phyloP scores from a whole-genome alignment of 1,140 invertebrate genomes.

The Atta texana region DNA sequence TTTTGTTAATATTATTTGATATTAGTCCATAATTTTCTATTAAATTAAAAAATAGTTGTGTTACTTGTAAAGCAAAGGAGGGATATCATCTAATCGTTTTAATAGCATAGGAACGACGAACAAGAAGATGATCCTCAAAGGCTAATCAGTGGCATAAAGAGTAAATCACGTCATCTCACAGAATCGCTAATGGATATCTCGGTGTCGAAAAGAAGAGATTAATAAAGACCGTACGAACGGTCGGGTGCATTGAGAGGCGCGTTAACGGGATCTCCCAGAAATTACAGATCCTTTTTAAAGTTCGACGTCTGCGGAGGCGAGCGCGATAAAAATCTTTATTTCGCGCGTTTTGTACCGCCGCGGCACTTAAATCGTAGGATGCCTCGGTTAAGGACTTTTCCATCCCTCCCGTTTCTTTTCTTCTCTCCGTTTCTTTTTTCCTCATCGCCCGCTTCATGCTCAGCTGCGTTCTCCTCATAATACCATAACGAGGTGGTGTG shows the following conservation, averaged over 20 bases:
- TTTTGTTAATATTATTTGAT: no score
- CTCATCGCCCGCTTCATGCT: constrained; percentile 49
- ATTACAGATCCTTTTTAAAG: constrained; percentile 59
- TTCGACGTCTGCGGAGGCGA: constrained; percentile 61
- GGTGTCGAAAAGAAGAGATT: constrained; percentile 16
- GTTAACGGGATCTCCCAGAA: constrained; percentile 37
- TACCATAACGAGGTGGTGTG: constrained; percentile 72
- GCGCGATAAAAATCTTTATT: constrained; percentile 74
- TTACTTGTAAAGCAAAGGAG: no score
- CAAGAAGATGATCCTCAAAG: neutral
- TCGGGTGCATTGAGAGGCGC: neutral
- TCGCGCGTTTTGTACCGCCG: constrained; percentile 54
- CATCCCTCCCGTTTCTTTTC: neutral
- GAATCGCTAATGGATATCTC: constrained; percentile 49
- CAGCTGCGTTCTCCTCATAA: constrained; percentile 73
- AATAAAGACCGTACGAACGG: constrained; percentile 15
- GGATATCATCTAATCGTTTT: neutral
- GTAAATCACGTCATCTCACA: constrained; percentile 9
- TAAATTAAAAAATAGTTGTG: no score
- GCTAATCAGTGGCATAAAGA: constrained; percentile 2
- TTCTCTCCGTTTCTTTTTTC: neutral
- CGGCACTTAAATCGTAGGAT: constrained; percentile 67
- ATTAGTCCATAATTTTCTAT: no score
- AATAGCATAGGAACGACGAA: neutral
- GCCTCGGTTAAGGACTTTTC: constrained; percentile 63